A percentile compares a stretch with the other conserved stretches of the same genome.
Evolutionary conservation across 2,797 vertebrate genomes (phyloP).

Genomic region (Remorina albescens): DNA sequence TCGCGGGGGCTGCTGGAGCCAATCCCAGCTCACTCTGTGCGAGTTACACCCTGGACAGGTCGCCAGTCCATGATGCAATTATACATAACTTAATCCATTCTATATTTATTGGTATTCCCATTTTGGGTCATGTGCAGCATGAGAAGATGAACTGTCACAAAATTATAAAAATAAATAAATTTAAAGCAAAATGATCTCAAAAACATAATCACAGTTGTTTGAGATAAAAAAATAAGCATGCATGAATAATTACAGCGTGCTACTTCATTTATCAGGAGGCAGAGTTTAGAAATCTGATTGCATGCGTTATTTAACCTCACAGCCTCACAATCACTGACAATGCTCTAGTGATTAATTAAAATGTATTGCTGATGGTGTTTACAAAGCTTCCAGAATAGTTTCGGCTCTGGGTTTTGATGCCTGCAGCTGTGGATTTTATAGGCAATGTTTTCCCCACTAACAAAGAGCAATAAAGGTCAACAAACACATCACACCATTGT

Average conservation of each 20-base stretch:
- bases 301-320: not conserved
- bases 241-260: not conserved
- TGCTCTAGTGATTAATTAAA: conserved; percentile 1
- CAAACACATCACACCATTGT: not conserved
- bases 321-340: not conserved
- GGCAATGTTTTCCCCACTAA: not conserved
- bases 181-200: not conserved
- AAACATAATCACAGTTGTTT: not conserved
- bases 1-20: no score
- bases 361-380: conserved; percentile 5
- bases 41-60: no score
- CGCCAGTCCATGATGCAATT: no score
- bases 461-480: conserved; percentile 7
- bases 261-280: not conserved
- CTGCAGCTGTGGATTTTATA: not conserved
- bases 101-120: not conserved
- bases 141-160: not conserved
- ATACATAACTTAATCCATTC: not conserved
- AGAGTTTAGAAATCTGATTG: not conserved
- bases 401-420: not conserved
- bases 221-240: not conserved
- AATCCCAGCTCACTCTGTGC: no score
- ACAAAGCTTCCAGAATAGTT: not conserved
- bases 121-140: not conserved
- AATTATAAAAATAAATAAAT: not conserved